phyloP scores from a whole-genome alignment of 2,888 invertebrate species.

The Euproctis similis region DNA sequence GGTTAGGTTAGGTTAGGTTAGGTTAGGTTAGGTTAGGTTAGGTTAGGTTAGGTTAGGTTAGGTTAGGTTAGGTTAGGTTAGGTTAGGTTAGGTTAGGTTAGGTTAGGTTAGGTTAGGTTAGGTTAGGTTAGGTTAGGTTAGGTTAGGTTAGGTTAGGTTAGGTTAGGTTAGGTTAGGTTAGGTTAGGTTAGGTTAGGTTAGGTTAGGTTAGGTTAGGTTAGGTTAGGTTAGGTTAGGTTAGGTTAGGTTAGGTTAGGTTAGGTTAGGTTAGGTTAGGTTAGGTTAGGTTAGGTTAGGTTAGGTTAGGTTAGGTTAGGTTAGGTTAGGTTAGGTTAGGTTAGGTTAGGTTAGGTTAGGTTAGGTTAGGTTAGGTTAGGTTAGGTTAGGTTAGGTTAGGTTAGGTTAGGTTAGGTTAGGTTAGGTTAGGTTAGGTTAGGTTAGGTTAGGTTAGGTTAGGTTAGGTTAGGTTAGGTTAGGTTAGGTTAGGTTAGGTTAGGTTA shows the following conservation, averaged over 20 bases:
- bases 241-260: slow-evolving; percentile 20
- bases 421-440: slow-evolving; percentile 15
- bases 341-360: slow-evolving; percentile 18
- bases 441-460: slow-evolving; percentile 9
- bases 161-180: slow-evolving; percentile 9
- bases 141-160: slow-evolving; percentile 9
- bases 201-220: slow-evolving; percentile 13
- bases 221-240: slow-evolving; percentile 18
- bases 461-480: slow-evolving; percentile 11
- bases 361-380: slow-evolving; percentile 15
- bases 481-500: slow-evolving; percentile 10
- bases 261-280: slow-evolving; percentile 15
- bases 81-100: slow-evolving; percentile 7
- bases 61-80: slow-evolving; percentile 7
- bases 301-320: slow-evolving; percentile 12
- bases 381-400: slow-evolving; percentile 5
- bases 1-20: slow-evolving; percentile 2
- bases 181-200: slow-evolving; percentile 9
- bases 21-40: slow-evolving; percentile 5
- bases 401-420: slow-evolving; percentile 10
- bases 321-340: slow-evolving; percentile 16
- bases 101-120: slow-evolving; percentile 8
- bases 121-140: slow-evolving; percentile 9
- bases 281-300: slow-evolving; percentile 22
- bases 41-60: slow-evolving; percentile 7